Conservation (phyloP, 1,140 invertebrate species). For the Acromyrmex echinatior region DNA sequence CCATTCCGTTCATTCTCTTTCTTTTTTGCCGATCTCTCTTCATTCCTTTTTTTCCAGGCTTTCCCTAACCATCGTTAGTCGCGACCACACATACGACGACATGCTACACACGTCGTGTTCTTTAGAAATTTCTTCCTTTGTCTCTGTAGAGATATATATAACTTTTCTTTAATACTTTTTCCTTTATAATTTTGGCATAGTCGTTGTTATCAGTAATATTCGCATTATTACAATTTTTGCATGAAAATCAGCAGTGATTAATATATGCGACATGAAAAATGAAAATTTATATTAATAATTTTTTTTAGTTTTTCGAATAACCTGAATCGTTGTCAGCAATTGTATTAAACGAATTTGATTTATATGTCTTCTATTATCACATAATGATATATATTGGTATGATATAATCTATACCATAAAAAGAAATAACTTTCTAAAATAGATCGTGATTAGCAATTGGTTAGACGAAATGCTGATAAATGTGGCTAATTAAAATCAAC, state of each 20-base stretch:
- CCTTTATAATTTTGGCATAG: conserved; percentile 71
- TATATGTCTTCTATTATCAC: not conserved
- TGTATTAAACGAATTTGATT: not conserved
- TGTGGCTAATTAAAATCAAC: not conserved
- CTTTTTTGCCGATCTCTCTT: conserved; percentile 44
- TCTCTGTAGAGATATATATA: conserved; percentile 40
- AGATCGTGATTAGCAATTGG: not conserved
- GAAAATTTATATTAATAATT: not conserved
- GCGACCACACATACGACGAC: conserved; percentile 60
- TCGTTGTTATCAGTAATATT: conserved; percentile 23
- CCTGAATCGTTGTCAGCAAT: not conserved
- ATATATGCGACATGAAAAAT: conserved; percentile 14
- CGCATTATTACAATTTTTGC: not conserved
- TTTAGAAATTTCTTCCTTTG: conserved; percentile 83
- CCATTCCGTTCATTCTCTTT: conserved; percentile 71
- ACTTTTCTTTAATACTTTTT: conserved; percentile 63
- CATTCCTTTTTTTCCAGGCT: conserved; percentile 44
- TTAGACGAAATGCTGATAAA: not conserved
- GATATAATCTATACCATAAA: not conserved
- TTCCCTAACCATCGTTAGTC: conserved; percentile 72
- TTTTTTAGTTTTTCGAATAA: not conserved
- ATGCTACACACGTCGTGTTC: conserved; percentile 73
- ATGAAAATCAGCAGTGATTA: not conserved
- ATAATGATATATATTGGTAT: not conserved
- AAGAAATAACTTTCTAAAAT: conserved; percentile 2